phyloP scores from a whole-genome alignment of 2,797 vertebrate genomes.

The Hipposideros larvatus region DNA sequence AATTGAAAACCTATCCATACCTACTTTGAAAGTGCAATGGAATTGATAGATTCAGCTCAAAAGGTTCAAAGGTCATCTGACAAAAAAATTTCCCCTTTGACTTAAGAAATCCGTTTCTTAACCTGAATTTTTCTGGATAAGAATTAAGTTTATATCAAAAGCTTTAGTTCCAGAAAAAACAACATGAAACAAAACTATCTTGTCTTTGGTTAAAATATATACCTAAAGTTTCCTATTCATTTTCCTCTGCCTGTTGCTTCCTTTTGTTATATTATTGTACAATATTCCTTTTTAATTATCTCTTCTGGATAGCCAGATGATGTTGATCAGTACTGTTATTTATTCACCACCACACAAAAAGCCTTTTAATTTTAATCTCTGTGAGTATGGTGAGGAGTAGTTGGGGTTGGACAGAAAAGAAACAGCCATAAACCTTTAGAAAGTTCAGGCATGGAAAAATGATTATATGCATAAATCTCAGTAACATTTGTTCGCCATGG shows the following conservation, averaged over 20 bases:
- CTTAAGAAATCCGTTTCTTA: constrained; percentile 40
- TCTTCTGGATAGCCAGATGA: background rate
- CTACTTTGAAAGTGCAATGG: background rate
- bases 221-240: background rate
- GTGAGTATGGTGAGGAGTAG: background rate
- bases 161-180: background rate
- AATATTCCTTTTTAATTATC: background rate
- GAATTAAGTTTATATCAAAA: constrained; percentile 21
- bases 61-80: constrained; percentile 37
- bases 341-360: background rate
- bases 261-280: constrained; percentile 13
- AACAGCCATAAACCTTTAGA: background rate
- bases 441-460: background rate
- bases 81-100: background rate
- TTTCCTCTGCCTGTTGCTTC: constrained; percentile 1
- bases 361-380: constrained; percentile 38
- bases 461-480: background rate
- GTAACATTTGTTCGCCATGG: background rate
- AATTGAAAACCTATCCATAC: constrained; percentile 29
- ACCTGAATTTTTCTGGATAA: background rate
- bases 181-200: background rate
- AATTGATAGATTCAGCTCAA: background rate
- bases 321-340: constrained; percentile 2
- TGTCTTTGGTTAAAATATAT: constrained; percentile 45
- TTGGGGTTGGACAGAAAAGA: background rate